Evolutionary conservation across 1,140 invertebrate genomes (phyloP), one percentile per base, ranked within the genome.

Genomic region (Pseudobourletiella spinata): DNA sequence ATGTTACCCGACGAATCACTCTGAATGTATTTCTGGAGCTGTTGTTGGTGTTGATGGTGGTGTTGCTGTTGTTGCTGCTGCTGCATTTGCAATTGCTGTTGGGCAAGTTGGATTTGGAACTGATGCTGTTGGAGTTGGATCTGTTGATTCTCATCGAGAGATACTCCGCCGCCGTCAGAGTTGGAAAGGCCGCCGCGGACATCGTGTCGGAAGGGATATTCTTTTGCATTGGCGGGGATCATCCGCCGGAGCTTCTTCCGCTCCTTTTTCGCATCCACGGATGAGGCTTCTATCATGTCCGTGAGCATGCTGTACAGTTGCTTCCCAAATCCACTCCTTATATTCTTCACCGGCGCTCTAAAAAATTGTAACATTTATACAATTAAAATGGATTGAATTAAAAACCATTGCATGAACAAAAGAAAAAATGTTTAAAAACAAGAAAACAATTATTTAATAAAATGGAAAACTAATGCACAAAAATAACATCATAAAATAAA

Each of bases 221-320:
- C 48, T 26, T 51, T 51, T 6, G 48, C 48, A 51, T 51, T 26
- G 15, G 48, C 20, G 20, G 52, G 32, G 16, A 55, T 39, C 52
- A 55, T 55, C 22, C 52, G n/a, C 8, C 32, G 3, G 2, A 55
- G 20, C 52, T 55, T 55, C 22, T 55, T 55, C 30, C 52, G 4
- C 26, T 55, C 52, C 26, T 6, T 55, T 24, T 39, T 30, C 26
- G 52, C 52, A 18, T 55, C 52, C 8, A 55, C 28, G 14, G 52
- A 55, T 3, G 52, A 55, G 18, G 52, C 28, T 18, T 55, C 52
- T n/a, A 55, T 26, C 29, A 55, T 18, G 20, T 55, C 52, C n/a
- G 52, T 55, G 28, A 55, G 22, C 11, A 55, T 11, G 29, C 52
- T 55, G 32, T 55, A 55, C 26, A 55, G 18, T 18, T 18, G 6